Evolutionary conservation across 2,797 vertebrate genomes (phyloP).

Genomic region (Sebastolobus altivelis): DNA sequence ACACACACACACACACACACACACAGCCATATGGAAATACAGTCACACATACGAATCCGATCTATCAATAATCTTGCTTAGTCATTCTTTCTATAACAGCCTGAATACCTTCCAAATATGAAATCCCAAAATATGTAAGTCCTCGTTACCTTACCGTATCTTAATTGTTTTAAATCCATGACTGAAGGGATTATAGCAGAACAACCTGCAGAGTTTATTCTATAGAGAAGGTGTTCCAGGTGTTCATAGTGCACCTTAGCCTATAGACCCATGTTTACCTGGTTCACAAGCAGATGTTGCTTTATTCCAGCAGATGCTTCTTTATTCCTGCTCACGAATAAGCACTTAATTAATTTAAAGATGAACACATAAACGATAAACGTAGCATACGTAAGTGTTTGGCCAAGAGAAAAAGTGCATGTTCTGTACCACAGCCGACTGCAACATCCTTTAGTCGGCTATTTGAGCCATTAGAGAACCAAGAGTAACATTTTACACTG

Average conservation of each 20-base stretch:
- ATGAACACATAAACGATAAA: background rate
- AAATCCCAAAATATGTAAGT: background rate
- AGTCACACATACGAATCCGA: background rate
- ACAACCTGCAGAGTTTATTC: background rate
- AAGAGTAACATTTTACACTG: background rate
- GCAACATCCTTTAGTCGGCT: background rate
- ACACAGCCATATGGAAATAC: background rate
- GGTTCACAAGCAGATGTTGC: conserved; percentile 36
- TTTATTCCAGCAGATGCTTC: conserved; percentile 34
- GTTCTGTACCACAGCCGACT: too few species aligned
- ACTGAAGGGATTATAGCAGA: background rate
- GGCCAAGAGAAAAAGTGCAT: background rate
- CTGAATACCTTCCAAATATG: background rate
- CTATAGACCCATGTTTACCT: background rate
- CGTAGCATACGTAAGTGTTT: background rate
- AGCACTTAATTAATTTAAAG: background rate
- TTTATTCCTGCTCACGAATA: conserved; percentile 2
- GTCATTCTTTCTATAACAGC: background rate
- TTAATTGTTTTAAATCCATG: background rate
- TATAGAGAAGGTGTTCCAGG: background rate
- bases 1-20: background rate
- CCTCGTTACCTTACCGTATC: too few species aligned
- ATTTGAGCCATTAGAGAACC: background rate
- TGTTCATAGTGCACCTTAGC: background rate
- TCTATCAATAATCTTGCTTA: background rate